phyloP scores from a whole-genome alignment of 2,888 invertebrate species.

The Alloplasta piceator region DNA sequence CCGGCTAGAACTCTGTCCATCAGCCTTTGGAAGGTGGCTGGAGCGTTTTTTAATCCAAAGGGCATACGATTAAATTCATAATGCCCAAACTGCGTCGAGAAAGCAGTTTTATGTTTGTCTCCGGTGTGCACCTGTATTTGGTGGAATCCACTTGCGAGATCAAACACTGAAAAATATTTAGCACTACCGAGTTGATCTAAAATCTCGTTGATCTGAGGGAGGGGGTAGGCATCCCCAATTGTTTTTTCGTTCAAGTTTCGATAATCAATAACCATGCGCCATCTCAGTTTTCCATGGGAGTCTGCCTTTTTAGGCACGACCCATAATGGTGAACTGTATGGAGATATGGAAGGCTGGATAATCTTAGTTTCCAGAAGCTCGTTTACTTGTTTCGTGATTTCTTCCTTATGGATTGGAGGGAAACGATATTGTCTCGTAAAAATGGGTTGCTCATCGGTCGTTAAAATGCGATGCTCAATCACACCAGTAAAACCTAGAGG shows the following conservation, averaged over 20 bases:
- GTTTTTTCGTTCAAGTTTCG: conserved; percentile 73
- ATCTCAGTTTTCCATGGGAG: too few species aligned
- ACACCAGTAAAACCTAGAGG: too few species aligned
- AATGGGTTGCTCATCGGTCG: too few species aligned
- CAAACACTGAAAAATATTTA: conserved; percentile 60
- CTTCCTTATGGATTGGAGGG: too few species aligned
- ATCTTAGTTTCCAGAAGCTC: too few species aligned
- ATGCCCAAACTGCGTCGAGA: background rate
- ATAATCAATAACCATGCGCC: conserved; percentile 66
- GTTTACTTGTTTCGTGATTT: too few species aligned
- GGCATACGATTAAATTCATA: conserved; percentile 25
- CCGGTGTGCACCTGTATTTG: conserved; percentile 18
- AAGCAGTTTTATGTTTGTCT: conserved; percentile 16
- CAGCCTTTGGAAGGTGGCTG: conserved; percentile 17
- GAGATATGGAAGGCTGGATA: too few species aligned
- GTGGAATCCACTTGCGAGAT: conserved; percentile 49
- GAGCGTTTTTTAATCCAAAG: conserved; percentile 4
- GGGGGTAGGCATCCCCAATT: conserved; percentile 71
- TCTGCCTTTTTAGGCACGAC: too few species aligned
- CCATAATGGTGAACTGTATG: too few species aligned
- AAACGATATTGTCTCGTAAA: too few species aligned
- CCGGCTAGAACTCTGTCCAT: background rate
- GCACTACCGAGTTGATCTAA: conserved; percentile 69
- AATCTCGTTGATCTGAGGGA: conserved; percentile 73
- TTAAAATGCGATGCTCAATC: too few species aligned